Conservation (phyloP, 2,888 invertebrate genomes). For the Idaea aversata region DNA sequence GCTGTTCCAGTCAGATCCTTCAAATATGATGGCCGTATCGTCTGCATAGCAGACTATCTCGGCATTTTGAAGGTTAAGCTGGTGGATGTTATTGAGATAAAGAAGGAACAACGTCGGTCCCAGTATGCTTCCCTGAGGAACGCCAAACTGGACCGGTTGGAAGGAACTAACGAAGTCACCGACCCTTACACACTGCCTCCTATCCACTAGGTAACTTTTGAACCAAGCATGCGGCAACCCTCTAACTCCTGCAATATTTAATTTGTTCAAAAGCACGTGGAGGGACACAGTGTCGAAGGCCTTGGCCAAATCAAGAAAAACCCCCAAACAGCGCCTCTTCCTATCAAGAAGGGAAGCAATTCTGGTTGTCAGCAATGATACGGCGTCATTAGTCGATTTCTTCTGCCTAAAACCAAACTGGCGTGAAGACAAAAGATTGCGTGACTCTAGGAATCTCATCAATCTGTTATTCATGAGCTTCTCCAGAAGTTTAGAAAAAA, state of each 20-base stretch:
- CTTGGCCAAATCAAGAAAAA: constrained; percentile 9
- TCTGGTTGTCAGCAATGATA: neutral
- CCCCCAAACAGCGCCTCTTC: constrained; percentile 2
- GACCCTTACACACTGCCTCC: neutral
- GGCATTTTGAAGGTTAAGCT: no score
- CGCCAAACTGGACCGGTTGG: no score
- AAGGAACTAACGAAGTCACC: neutral
- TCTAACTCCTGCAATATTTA: constrained; percentile 1
- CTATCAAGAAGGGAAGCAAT: constrained; percentile 2
- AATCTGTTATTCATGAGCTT: constrained; percentile 7
- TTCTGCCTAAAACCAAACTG: constrained; percentile 9
- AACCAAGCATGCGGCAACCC: neutral
- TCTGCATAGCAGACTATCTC: no score
- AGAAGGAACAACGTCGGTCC: no score
- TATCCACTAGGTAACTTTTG: neutral
- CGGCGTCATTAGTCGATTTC: neutral
- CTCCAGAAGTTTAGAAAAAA: constrained; percentile 11
- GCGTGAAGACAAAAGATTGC: neutral
- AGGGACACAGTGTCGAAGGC: constrained; percentile 11
- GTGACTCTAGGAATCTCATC: neutral
- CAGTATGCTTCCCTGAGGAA: no score
- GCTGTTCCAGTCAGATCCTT: no score
- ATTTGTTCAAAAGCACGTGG: constrained; percentile 1
- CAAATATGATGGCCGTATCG: no score
- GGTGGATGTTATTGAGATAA: no score